Base-by-base conservation (phyloP, 2,888 invertebrate species). In the Lepidocyrtoides sp. region DNA sequence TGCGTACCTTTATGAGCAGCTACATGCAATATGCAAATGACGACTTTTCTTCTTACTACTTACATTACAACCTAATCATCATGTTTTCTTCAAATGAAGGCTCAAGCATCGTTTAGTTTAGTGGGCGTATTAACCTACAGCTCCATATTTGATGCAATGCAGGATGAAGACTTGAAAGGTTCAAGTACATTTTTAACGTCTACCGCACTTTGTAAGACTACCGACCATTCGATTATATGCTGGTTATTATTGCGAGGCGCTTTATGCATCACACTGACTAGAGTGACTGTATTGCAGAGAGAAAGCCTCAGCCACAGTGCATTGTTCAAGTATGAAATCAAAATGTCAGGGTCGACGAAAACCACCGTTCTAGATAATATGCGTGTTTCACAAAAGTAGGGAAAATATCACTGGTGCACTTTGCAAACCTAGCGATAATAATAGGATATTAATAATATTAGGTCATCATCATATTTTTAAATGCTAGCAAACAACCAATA, bases 261-360 rank as follows among this genome's bases (percentile, higher is more conserved):
- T n/a, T n/a, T n/a, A n/a, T n/a, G n/a, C n/a, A n/a, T n/a, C n/a
- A n/a, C n/a, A n/a, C n/a, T n/a, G n/a, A n/a, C n/a, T n/a, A n/a
- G n/a, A n/a, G n/a, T n/a, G n/a, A n/a, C n/a, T n/a, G n/a, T n/a
- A n/a, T n/a, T n/a, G n/a, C 12, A 48, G 12, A 48, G 51, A 48
- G 51, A n/a, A 17, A 54, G 69, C 32, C 3, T 23, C 17, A 51
- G 51, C 17, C 51, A 44, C 48, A 48, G 12, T 86, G 77, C 87
- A 87, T 87, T 87, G 88, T 82, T 60, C 89, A n/a, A 10, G 14
- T 66, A 44, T 41, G n/a, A n/a, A n/a, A n/a, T n/a, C n/a, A 12
- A 89, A 89, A 89, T 89, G 89, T 89, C 89, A 89, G 82, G 89
- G 89, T 77, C 89, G 48, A 10, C 89, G 48, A 17, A 66, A 57